Conservation (phyloP, 2,113 vertebrate genomes). For the Coracopsis vasa region DNA sequence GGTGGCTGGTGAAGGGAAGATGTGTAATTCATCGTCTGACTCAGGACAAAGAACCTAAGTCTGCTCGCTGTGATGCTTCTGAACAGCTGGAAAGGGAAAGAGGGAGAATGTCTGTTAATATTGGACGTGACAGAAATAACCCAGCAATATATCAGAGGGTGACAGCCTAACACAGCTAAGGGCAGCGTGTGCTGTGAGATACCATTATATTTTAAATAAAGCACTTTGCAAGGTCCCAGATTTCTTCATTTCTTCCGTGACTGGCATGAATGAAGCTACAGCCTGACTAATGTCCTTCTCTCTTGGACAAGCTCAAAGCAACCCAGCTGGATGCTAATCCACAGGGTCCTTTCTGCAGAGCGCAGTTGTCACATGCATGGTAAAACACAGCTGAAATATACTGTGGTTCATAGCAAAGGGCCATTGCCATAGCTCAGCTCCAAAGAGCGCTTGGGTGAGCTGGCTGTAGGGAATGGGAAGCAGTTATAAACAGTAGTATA, state of each 20-base stretch:
- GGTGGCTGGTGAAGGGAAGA: not conserved
- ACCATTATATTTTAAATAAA: not conserved
- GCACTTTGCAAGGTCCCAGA: not conserved
- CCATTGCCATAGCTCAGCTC: not conserved
- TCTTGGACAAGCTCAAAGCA: rapidly evolving
- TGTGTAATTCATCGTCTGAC: not conserved
- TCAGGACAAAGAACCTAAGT: not conserved
- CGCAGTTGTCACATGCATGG: rapidly evolving
- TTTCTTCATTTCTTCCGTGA: not conserved
- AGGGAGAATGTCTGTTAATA: not conserved
- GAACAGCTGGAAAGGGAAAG: constrained; percentile 44
- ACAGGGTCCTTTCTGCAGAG: not conserved
- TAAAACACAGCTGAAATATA: not conserved
- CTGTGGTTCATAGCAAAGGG: not conserved
- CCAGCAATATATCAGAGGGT: not conserved
- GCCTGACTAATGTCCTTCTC: not conserved
- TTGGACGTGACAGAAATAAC: constrained; percentile 29
- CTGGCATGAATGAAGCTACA: not conserved
- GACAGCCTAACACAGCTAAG: not conserved
- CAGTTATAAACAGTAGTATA: too few species aligned
- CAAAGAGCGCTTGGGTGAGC: not conserved
- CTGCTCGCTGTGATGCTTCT: not conserved
- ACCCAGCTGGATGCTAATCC: not conserved
- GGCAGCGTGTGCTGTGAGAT: not conserved
- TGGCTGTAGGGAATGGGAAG: not conserved